Percentiles rank a stretch among this genome's conserved stretches.
Evolutionary conservation across 1,140 invertebrate genomes (phyloP).

Genomic region (Caenorhabditis briggsae): DNA sequence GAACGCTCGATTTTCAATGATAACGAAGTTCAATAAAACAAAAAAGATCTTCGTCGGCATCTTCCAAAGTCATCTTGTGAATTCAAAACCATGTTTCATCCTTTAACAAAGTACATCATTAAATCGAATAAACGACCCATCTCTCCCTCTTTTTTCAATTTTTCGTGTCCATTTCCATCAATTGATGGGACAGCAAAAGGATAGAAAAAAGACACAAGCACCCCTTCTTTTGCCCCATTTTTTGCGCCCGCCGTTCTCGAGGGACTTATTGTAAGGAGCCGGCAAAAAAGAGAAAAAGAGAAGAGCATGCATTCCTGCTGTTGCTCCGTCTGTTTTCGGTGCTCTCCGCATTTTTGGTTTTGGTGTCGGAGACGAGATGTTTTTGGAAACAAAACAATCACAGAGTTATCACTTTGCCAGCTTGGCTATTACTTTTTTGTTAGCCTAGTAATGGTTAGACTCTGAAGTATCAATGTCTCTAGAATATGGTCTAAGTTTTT

Average conservation of each 20-base stretch:
- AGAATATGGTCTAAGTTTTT: no score
- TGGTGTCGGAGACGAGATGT: neutral
- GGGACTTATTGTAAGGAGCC: conserved; percentile 51
- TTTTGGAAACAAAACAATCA: conserved; percentile 40
- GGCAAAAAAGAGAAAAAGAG: conserved; percentile 6
- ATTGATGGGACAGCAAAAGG: neutral
- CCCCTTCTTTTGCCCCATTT: neutral
- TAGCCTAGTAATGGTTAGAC: no score
- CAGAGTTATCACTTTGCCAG: neutral
- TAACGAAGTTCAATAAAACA: neutral
- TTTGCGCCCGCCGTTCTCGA: conserved; percentile 47
- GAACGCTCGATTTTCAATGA: neutral
- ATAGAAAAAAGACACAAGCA: conserved; percentile 29
- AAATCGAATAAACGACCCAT: conserved; percentile 37
- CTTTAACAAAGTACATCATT: conserved; percentile 43
- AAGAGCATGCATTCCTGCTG: conserved; percentile 38
- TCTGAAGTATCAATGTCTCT: no score
- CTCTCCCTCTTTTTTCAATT: neutral
- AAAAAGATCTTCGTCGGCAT: neutral
- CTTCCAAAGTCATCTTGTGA: neutral
- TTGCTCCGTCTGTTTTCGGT: conserved; percentile 38
- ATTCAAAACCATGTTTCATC: conserved; percentile 31
- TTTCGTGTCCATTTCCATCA: conserved; percentile 12
- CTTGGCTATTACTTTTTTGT: neutral
- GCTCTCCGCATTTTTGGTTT: neutral